phyloP scores from a whole-genome alignment of 2,888 invertebrate genomes.

The Drosophila falleni region DNA sequence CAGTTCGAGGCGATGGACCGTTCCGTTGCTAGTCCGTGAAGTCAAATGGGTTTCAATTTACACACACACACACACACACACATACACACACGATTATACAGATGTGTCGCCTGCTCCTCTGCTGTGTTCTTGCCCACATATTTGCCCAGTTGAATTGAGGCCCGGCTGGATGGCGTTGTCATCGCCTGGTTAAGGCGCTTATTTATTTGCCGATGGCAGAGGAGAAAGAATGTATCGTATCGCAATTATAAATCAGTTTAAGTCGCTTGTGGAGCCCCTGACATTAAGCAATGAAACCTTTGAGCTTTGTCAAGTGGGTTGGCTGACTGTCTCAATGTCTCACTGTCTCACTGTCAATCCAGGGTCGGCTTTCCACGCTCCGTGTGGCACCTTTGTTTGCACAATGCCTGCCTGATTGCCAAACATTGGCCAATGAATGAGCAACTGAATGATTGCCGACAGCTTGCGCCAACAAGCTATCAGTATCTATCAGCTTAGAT shows the following conservation, averaged over 20 bases:
- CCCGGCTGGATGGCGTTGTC: constrained; percentile 53
- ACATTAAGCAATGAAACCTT: constrained; percentile 82
- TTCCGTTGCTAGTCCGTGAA: constrained; percentile 7
- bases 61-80: constrained; percentile 57
- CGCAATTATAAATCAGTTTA: constrained; percentile 84
- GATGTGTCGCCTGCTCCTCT: constrained; percentile 55
- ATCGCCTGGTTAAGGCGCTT: constrained; percentile 79
- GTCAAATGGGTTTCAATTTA: constrained; percentile 80
- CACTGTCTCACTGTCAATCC: constrained; percentile 46
- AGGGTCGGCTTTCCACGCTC: constrained; percentile 71
- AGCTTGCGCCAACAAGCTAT: constrained; percentile 31
- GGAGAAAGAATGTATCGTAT: constrained; percentile 69
- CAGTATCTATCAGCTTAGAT: constrained; percentile 51
- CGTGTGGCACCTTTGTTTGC: constrained; percentile 79
- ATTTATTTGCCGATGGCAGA: constrained; percentile 68
- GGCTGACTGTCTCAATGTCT: constrained; percentile 35
- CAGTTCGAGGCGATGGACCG: constrained; percentile 27
- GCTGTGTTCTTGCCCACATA: constrained; percentile 42
- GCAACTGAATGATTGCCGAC: constrained; percentile 70
- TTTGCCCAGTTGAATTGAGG: constrained; percentile 50
- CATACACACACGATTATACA: no score
- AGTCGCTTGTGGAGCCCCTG: constrained; percentile 74
- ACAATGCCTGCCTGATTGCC: constrained; percentile 63
- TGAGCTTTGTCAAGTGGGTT: constrained; percentile 72
- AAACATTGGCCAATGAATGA: constrained; percentile 67